A percentile compares a stretch with the other conserved stretches of the same genome.
phyloP scores from a whole-genome alignment of 2,797 vertebrate genomes.

The Merluccius polli region DNA sequence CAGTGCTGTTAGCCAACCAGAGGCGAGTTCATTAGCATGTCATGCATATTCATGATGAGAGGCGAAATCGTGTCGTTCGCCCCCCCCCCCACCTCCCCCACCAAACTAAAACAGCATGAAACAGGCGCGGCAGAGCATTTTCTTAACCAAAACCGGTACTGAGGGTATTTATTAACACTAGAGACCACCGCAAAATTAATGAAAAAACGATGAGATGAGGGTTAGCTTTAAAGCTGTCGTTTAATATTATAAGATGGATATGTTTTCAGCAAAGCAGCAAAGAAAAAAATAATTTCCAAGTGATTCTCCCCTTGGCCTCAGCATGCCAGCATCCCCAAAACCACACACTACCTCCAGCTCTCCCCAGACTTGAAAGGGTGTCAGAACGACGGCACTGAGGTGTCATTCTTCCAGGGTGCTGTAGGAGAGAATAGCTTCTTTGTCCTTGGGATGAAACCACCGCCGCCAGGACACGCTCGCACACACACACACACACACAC shows the following conservation, averaged over 20 bases:
- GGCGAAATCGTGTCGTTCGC: too few relatives aligned
- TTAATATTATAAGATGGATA: background rate
- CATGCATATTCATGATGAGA: too few relatives aligned
- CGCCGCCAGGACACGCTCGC: background rate
- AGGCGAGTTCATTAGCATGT: too few relatives aligned
- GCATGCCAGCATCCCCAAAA: background rate
- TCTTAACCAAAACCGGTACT: too few relatives aligned
- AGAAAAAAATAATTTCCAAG: background rate
- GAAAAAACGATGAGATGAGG: too few relatives aligned
- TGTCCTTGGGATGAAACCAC: slow-evolving; percentile 19
- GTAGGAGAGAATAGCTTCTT: slow-evolving; percentile 43
- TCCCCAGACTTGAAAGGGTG: slow-evolving; percentile 19
- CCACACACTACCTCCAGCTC: background rate
- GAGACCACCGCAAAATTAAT: too few relatives aligned
- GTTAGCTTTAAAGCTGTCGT: too few relatives aligned
- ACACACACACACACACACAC: background rate
- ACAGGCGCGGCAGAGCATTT: too few relatives aligned
- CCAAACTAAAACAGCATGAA: too few relatives aligned
- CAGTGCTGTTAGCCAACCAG: too few relatives aligned
- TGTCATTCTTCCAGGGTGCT: slow-evolving; percentile 38
- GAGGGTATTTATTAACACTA: too few relatives aligned
- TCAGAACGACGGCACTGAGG: slow-evolving; percentile 56
- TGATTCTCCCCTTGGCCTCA: background rate
- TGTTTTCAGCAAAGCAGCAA: background rate
- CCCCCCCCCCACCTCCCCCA: too few relatives aligned